These are phyloP conservation scores for Temnopleurus reevesii DNA, from an alignment of 53 echinoderm and acorn worm species.

Conservation along the genomic window DNA sequence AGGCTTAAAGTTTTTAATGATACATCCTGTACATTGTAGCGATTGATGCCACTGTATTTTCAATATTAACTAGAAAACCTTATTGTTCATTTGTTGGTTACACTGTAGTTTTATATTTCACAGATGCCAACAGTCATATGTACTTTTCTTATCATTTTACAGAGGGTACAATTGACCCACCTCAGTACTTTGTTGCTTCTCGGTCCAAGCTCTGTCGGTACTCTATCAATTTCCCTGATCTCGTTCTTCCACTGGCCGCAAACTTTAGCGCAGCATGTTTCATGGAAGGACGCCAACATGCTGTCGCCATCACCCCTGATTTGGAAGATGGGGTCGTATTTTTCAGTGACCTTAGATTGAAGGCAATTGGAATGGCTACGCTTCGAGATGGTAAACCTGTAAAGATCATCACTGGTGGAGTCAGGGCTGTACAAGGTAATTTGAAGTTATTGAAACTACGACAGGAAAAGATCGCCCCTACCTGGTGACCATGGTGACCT, in stretches of 20 bases:
- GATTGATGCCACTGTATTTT: no score
- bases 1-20: no score
- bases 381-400: constrained; percentile 32
- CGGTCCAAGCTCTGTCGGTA: constrained; percentile 70
- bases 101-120: no score
- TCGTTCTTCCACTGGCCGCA: not conserved
- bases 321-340: constrained; percentile 69
- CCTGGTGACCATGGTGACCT: no score
- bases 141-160: not conserved
- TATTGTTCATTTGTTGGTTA: no score
- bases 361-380: constrained; percentile 46
- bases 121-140: no score
- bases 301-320: constrained; percentile 71
- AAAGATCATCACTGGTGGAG: constrained; percentile 44
- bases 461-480: no score
- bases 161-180: constrained; percentile 70
- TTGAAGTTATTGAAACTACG: no score
- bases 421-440: constrained; percentile 64
- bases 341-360: constrained; percentile 63
- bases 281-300: constrained; percentile 54
- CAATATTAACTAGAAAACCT: no score
- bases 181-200: constrained; percentile 67
- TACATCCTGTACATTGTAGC: no score
- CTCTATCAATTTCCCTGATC: constrained; percentile 71
- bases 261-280: constrained; percentile 68